Conservation (phyloP, 1,140 invertebrate genomes). For the Heliconius nattereri region DNA sequence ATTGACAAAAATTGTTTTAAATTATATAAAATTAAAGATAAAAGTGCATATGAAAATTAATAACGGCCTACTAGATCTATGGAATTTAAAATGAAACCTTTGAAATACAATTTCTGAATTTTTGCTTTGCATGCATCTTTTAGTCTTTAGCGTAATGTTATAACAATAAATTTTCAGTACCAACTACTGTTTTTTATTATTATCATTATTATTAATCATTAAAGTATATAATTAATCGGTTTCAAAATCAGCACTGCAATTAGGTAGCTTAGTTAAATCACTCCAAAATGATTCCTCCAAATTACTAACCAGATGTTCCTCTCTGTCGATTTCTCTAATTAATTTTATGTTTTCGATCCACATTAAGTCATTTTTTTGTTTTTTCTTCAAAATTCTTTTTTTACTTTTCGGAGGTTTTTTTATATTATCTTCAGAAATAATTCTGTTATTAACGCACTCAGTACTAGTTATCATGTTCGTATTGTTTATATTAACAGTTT, state of each 20-base stretch:
- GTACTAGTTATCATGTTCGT: neutral
- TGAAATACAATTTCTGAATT: slow-evolving; percentile 16
- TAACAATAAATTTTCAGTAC: slow-evolving; percentile 28
- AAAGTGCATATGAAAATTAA: neutral
- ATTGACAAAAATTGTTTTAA: neutral
- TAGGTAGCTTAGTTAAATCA: slow-evolving; percentile 44
- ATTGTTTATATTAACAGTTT: slow-evolving; percentile 16
- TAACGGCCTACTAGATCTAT: slow-evolving; percentile 22
- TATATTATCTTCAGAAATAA: neutral
- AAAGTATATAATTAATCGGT: slow-evolving; percentile 10
- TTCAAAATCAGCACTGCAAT: slow-evolving; percentile 48
- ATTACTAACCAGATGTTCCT: slow-evolving; percentile 51
- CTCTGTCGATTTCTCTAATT: slow-evolving; percentile 48
- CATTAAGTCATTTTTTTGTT: slow-evolving; percentile 47
- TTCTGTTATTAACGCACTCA: neutral
- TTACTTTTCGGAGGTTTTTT: neutral
- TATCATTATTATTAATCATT: neutral
- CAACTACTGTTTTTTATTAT: slow-evolving; percentile 20
- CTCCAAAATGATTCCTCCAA: slow-evolving; percentile 58
- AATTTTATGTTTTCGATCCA: slow-evolving; percentile 62
- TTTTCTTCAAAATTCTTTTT: slow-evolving; percentile 32
- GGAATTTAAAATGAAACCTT: slow-evolving; percentile 1
- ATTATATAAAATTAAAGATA: neutral
- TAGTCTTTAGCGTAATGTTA: slow-evolving; percentile 22
- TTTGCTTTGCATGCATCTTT: slow-evolving; percentile 32